phyloP scores from a whole-genome alignment of 2,113 vertebrate genomes.

The Lutjanus erythropterus region DNA sequence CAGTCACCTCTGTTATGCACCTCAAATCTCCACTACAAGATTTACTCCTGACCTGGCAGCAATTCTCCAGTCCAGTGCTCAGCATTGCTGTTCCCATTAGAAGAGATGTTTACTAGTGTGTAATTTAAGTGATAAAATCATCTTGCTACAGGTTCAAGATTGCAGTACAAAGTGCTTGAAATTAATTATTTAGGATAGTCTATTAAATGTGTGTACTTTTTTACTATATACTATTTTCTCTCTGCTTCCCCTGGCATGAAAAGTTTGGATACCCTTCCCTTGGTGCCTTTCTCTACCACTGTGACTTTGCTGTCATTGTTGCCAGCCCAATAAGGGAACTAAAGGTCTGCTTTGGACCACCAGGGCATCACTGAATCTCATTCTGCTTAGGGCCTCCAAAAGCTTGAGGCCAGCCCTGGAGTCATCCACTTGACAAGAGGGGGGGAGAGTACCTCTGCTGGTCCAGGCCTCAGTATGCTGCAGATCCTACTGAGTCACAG shows the following conservation, averaged over 20 bases:
- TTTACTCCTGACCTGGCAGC: too few relatives aligned
- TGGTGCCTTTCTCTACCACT: neutral
- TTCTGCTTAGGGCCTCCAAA: neutral
- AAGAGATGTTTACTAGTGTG: too few relatives aligned
- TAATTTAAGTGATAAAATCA: too few relatives aligned
- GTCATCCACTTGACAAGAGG: neutral
- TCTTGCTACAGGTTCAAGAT: too few relatives aligned
- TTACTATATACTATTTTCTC: neutral
- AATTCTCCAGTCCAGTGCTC: too few relatives aligned
- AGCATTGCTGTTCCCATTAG: too few relatives aligned
- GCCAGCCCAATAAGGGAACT: neutral
- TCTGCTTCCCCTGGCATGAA: neutral
- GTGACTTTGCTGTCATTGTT: neutral
- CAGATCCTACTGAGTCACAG: neutral
- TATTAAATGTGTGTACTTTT: neutral
- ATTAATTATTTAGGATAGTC: too few relatives aligned
- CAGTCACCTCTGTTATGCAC: neutral
- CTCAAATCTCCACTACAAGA: too few relatives aligned
- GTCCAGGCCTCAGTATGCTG: neutral
- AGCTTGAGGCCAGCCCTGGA: neutral
- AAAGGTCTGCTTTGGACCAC: neutral
- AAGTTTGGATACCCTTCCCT: neutral
- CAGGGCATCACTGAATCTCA: neutral
- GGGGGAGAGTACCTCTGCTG: neutral
- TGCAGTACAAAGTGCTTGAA: too few relatives aligned